These are phyloP conservation scores for Himalopsyche japonica DNA, from an alignment of 2,888 invertebrate genomes.

Conservation along the genomic window DNA sequence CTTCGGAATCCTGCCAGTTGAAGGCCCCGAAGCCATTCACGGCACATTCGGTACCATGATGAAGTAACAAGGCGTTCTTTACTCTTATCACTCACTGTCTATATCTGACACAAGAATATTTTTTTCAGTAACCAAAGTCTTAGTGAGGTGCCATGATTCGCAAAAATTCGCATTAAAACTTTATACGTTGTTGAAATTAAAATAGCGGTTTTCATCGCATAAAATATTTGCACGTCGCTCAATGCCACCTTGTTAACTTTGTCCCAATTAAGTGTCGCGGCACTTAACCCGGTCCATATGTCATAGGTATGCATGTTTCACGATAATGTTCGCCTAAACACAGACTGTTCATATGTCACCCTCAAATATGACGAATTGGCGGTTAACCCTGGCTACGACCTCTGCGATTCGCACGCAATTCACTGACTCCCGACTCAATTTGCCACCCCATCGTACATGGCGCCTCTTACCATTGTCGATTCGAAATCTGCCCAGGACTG, in stretches of 20 bases:
- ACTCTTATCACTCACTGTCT: too few species aligned
- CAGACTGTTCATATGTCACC: not conserved
- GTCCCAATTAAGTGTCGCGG: not conserved
- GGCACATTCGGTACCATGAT: too few species aligned
- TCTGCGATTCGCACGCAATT: not conserved
- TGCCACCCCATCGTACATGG: not conserved
- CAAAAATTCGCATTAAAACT: too few species aligned
- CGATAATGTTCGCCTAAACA: not conserved
- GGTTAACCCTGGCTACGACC: not conserved
- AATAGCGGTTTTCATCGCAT: too few species aligned
- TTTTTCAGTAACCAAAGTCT: too few species aligned
- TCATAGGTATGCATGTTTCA: not conserved
- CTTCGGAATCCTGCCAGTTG: too few species aligned
- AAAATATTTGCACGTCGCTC: not conserved
- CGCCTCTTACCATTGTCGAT: not conserved
- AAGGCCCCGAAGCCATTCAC: too few species aligned
- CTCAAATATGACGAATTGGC: not conserved
- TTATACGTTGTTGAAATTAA: too few species aligned
- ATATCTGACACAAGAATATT: too few species aligned
- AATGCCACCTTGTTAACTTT: not conserved
- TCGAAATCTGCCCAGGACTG: not conserved
- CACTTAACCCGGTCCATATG: not conserved
- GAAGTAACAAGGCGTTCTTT: too few species aligned
- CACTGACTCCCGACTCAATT: not conserved
- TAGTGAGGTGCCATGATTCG: too few species aligned